These are phyloP conservation scores for Premnoplex brunnescens DNA, from an alignment of 2,797 vertebrate species.

Conservation along the genomic window DNA sequence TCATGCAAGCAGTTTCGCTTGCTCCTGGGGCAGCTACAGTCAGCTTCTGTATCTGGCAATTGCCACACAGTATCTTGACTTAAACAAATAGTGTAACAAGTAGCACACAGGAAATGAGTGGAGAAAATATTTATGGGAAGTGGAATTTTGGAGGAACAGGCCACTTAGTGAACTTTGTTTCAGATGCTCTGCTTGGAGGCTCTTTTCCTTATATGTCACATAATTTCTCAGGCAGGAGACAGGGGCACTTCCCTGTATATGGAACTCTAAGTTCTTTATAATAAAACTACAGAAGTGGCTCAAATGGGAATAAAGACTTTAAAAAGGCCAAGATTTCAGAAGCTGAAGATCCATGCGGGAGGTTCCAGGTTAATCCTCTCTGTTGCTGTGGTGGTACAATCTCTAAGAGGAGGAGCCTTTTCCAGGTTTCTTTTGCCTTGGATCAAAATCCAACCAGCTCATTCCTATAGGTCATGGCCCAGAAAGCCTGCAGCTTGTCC, in stretches of 20 bases:
- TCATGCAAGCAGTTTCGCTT: not conserved
- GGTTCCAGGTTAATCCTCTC: not conserved
- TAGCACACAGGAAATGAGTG: slow-evolving; percentile 1
- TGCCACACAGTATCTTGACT: not conserved
- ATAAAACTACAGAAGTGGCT: not conserved
- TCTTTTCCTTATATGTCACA: not conserved
- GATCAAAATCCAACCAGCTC: not conserved
- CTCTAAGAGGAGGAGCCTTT: not conserved
- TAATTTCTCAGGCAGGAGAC: not conserved
- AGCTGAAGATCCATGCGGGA: not conserved
- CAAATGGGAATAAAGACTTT: not conserved
- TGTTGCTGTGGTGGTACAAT: not conserved
- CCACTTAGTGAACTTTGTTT: not conserved
- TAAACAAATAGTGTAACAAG: not conserved
- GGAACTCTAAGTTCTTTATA: not conserved
- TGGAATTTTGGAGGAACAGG: not conserved
- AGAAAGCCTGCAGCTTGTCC: not conserved
- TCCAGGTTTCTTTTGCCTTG: not conserved
- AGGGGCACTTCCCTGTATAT: not conserved
- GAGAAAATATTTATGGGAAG: not conserved
- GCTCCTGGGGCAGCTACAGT: not conserved
- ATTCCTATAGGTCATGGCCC: not conserved
- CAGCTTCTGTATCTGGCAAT: not conserved
- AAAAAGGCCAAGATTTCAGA: not conserved
- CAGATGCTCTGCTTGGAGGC: not conserved